Evolutionary conservation across 1,140 invertebrate species (phyloP).

Genomic region (Papilio helenus): DNA sequence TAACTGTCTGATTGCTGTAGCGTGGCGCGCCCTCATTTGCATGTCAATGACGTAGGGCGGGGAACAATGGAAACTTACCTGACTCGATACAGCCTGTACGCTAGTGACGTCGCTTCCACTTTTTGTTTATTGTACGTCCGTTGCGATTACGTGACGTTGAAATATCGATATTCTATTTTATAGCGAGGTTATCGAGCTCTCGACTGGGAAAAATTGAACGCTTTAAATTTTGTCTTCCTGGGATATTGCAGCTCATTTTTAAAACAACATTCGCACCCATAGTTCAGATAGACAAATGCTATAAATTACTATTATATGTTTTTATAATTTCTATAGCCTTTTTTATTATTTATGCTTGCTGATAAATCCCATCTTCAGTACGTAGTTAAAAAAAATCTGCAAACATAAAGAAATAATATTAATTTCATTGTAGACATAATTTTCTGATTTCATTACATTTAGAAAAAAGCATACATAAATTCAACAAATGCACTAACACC

Average conservation of each 20-base stretch:
- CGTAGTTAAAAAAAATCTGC: background rate
- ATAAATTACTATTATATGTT: too few species aligned
- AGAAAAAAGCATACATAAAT: background rate
- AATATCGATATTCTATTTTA: constrained; percentile 13
- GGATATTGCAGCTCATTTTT: background rate
- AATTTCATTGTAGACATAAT: background rate
- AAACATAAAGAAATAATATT: background rate
- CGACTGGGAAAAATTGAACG: background rate
- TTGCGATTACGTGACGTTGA: constrained; percentile 22
- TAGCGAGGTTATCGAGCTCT: background rate
- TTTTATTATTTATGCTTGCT: too few species aligned
- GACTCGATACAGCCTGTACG: constrained; percentile 40
- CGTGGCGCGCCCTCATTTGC: constrained; percentile 72
- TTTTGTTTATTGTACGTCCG: constrained; percentile 37
- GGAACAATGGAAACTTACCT: constrained; percentile 65
- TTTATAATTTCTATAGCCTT: too few species aligned
- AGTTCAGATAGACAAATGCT: background rate
- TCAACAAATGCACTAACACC: background rate
- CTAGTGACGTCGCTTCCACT: constrained; percentile 10
- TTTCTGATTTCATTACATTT: background rate
- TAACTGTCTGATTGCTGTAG: constrained; percentile 68
- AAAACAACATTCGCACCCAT: background rate
- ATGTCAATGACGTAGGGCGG: constrained; percentile 65
- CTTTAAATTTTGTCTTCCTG: background rate
- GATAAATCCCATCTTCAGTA: too few species aligned